Conservation (phyloP, 2,797 vertebrate species). For the Melanotaenia parkinsoni region DNA sequence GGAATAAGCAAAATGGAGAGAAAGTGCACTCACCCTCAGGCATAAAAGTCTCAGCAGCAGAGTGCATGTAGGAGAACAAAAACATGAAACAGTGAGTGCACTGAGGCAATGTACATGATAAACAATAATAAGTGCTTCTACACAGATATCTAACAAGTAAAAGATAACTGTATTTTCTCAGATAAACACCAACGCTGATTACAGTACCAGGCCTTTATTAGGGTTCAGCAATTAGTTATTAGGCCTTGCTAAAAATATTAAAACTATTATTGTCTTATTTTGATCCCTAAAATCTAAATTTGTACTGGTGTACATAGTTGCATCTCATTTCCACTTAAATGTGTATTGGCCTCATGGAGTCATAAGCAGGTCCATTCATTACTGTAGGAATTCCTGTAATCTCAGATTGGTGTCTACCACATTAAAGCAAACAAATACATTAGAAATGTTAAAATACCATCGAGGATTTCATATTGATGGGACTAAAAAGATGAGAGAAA, state of each 20-base stretch:
- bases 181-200: background rate
- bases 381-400: background rate
- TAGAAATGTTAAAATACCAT: background rate
- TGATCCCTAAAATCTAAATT: background rate
- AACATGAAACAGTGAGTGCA: constrained; percentile 18
- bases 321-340: background rate
- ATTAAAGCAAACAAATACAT: background rate
- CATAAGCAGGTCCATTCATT: background rate
- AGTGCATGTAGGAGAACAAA: constrained; percentile 30
- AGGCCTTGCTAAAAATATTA: too few species aligned
- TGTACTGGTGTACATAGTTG: background rate
- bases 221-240: background rate
- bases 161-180: background rate
- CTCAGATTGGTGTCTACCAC: background rate
- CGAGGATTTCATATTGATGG: constrained; percentile 2
- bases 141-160: constrained; percentile 2
- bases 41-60: constrained; percentile 7
- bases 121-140: constrained; percentile 14
- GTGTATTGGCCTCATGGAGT: background rate
- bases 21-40: constrained; percentile 14
- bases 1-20: constrained; percentile 32
- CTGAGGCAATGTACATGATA: constrained; percentile 24
- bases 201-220: background rate
- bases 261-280: background rate
- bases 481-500: constrained; percentile 31